Evolutionary conservation across 2,888 invertebrate genomes (phyloP), one percentile per base, ranked within the genome.

Genomic region (Argynnis bischoffii): DNA sequence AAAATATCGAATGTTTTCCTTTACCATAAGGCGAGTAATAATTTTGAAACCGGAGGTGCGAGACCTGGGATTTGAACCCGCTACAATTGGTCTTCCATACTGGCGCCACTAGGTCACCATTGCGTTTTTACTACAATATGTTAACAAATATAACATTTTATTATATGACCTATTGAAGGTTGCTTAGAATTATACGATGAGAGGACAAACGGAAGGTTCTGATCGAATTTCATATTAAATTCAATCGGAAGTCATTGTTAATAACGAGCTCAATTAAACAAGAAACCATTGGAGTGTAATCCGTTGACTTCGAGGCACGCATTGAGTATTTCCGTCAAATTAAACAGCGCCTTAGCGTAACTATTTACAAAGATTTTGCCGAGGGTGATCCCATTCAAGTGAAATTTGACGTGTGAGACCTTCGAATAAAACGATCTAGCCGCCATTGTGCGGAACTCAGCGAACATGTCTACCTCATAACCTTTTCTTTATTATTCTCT

Each of bases 381-480:
- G 79, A 78, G 75, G 74, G 76, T 81, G 86, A 84, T 85, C 81
- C 87, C 79, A 90, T 92, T 92, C 90, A 92, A 82, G 90, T 90
- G 90, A 90, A 92, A 92, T 92, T 92, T 90, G 91, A 92, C 91
- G 92, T 92, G 89, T 88, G 88, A 87, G 86, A 82, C 86, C 85
- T 86, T 81, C 81, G 80, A 85, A 88, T 86, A 83, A 84, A 83
- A 81, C 79, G 78, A 74, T 75, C 74, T 73, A 74, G 76, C 73
- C 70, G 68, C 81, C 76, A 85, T 89, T 89, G 89, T 91, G 82
- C 69, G 69, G 74, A 77, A 73, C 76, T 78, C 76, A 79, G 79
- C 81, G 81, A 79, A 85, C 83, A 84, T 82, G 86, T 85, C 82
- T 83, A 81, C 81, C 85, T 87, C 85, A 87, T 88, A 87, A 86